Base-by-base conservation (phyloP, 2,113 vertebrate genomes). In the Scomber japonicus region DNA sequence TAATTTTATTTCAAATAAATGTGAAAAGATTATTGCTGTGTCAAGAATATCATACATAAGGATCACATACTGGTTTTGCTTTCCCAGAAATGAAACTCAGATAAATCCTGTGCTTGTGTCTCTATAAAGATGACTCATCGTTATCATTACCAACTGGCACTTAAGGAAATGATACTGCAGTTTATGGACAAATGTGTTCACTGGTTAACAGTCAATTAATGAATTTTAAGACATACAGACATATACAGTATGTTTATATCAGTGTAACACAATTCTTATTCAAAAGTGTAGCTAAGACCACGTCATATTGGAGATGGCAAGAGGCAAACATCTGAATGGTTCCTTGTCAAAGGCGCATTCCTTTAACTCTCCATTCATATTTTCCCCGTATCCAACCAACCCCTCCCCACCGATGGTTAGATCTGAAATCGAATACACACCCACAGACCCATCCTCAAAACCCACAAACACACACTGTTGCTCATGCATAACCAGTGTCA, bases 361-460 rank as follows among this genome's bases (percentile, higher is more conserved):
- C 15, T 66, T 84, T 24, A 31, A 11, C 19, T 45, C 66, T 24
- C 40, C 49, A 0, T 68, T 67, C 53, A 27, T 5, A 17, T 55
- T 54, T 45, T 84, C 66, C 30, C 56, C 59, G 19, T 5, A 54
- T n/a, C 77, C 64, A 16, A 63, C 6, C 4, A 40, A 51, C 74
- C 83, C 30, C 69, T 80, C 55, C 11, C 19, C 14, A 44, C 57
- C 7, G 3, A 3, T 24, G 3, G 0, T 12, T 21, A 9, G 15
- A 53, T 94, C 91, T 61, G 31, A 74, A 62, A 95, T 69, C n/a
- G 86, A 80, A 78, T 94, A 96, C 31, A 94, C 85, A 15, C 93
- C 95, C 5, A 96, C 82, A 35, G 94, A 92, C 4, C 96, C 96
- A 24, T 96, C 95, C 67, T 89, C 88, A 89, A 96, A 96, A 2